These are phyloP conservation scores for Miopithecus talapoin DNA, from an alignment of 2,797 vertebrate species.

Conservation along the genomic window DNA sequence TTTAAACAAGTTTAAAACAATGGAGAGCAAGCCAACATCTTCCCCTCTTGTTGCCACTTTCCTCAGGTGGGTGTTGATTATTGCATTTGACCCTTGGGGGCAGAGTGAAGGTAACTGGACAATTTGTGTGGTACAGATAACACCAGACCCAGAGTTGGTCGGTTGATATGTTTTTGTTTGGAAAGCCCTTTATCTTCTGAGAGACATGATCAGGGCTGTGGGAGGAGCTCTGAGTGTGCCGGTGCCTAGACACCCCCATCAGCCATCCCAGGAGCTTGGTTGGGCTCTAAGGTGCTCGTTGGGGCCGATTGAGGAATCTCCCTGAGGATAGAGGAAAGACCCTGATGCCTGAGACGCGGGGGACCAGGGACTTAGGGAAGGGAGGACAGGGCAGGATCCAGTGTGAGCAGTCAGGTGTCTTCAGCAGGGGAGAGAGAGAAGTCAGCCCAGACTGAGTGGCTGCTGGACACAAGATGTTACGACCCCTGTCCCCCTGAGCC, in stretches of 20 bases:
- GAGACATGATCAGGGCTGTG: too few species aligned
- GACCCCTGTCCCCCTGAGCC: rapidly evolving
- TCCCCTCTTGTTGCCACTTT: too few species aligned
- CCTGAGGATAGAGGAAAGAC: background rate
- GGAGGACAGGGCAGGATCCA: background rate
- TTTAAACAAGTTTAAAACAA: background rate
- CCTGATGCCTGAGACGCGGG: background rate
- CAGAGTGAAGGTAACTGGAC: background rate
- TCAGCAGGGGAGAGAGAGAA: background rate
- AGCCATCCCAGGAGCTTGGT: background rate
- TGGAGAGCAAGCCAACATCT: background rate
- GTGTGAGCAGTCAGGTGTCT: background rate
- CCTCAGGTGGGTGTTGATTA: background rate
- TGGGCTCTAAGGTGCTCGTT: background rate
- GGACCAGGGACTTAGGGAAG: background rate
- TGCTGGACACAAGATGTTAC: background rate
- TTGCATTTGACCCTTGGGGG: background rate
- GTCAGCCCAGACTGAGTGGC: background rate
- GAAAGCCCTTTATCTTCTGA: background rate
- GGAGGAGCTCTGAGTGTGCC: background rate
- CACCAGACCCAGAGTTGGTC: background rate
- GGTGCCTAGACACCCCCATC: background rate
- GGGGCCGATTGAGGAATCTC: background rate
- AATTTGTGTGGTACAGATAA: background rate
- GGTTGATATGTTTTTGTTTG: background rate